These are phyloP conservation scores for Hyperoodon ampullatus DNA, from an alignment of 2,113 vertebrate species.

Conservation along the genomic window DNA sequence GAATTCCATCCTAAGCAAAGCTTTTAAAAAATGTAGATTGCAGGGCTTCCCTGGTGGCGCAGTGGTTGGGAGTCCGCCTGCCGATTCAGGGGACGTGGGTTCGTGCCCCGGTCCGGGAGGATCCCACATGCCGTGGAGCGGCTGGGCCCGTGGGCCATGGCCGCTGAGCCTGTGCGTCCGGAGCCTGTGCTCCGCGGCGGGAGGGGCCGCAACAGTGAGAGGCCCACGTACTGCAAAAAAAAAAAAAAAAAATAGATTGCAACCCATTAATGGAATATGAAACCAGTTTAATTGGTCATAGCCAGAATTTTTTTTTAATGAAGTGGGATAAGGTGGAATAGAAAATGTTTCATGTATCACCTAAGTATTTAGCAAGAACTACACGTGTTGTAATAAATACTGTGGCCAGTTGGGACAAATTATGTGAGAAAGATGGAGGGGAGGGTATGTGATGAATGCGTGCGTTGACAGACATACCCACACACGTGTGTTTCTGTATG, in stretches of 20 bases:
- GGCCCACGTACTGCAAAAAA: too few species aligned
- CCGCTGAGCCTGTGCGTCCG: too few species aligned
- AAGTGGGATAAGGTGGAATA: background rate
- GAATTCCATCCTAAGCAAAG: background rate
- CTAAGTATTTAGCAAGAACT: background rate
- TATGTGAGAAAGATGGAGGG: background rate
- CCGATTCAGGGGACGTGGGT: too few species aligned
- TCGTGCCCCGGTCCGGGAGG: too few species aligned
- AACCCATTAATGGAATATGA: background rate
- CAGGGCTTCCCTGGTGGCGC: too few species aligned
- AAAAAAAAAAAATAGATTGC: too few species aligned
- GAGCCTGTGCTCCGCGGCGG: too few species aligned
- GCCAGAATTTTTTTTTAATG: background rate
- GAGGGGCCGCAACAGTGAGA: too few species aligned
- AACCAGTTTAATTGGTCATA: background rate
- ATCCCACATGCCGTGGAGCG: too few species aligned
- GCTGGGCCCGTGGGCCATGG: too few species aligned
- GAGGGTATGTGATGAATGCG: background rate
- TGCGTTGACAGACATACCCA: rapidly evolving
- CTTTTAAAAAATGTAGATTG: background rate
- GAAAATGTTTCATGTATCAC: background rate
- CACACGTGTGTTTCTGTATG: background rate
- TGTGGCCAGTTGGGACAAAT: background rate
- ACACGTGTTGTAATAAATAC: background rate
- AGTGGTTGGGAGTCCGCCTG: too few species aligned